phyloP scores from a whole-genome alignment of 1,140 invertebrate species.

The Drosophila tani region DNA sequence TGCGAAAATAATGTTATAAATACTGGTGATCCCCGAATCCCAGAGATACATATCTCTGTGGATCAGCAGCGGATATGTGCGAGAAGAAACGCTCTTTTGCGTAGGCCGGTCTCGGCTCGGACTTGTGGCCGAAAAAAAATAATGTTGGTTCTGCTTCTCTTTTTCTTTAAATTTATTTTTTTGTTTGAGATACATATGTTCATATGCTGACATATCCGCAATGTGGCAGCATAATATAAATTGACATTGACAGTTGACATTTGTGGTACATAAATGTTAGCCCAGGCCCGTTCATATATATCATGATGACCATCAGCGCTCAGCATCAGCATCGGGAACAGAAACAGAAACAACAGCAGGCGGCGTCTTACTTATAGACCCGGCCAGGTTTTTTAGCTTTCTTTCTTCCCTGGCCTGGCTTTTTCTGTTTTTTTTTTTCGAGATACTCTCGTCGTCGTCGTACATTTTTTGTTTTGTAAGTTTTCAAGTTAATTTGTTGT shows the following conservation, averaged over 20 bases:
- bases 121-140: slow-evolving; percentile 58
- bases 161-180: slow-evolving; percentile 17
- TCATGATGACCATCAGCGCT: slow-evolving; percentile 61
- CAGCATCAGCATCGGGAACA: slow-evolving; percentile 32
- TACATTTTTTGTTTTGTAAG: slow-evolving; percentile 54
- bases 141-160: slow-evolving; percentile 37
- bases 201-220: slow-evolving; percentile 79
- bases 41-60: slow-evolving; percentile 19
- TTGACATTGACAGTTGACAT: slow-evolving; percentile 82
- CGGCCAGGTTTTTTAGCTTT: slow-evolving; percentile 64
- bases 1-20: slow-evolving; percentile 82
- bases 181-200: slow-evolving; percentile 77
- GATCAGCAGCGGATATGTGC: slow-evolving; percentile 10
- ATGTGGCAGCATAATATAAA: slow-evolving; percentile 82
- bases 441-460: slow-evolving; percentile 22
- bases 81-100: slow-evolving; percentile 51
- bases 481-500: slow-evolving; percentile 79
- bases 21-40: slow-evolving; percentile 61
- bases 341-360: slow-evolving; percentile 66
- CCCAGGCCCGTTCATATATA: slow-evolving; percentile 77
- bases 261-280: slow-evolving; percentile 82
- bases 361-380: slow-evolving; percentile 76
- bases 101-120: slow-evolving; percentile 65
- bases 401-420: slow-evolving; percentile 54
- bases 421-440: slow-evolving; percentile 44